Evolutionary conservation across 2,113 vertebrate genomes (phyloP).

Genomic region (Falcunculus frontatus): DNA sequence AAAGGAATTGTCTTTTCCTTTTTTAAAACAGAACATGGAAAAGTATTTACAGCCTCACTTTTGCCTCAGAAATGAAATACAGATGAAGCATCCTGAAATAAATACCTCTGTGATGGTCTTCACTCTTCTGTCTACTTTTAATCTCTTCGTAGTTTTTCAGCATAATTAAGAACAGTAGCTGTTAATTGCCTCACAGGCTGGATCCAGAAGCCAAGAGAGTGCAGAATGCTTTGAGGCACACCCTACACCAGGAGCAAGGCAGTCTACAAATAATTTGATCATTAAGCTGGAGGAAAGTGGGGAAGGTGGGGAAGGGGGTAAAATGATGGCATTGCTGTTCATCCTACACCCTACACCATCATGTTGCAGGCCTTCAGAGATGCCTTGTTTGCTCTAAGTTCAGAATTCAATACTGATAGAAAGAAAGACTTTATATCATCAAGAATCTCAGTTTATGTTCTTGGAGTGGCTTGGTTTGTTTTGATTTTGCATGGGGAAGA

Average conservation of each 20-base stretch:
- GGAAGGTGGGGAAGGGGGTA: neutral
- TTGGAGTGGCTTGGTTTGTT: neutral
- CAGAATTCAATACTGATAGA: neutral
- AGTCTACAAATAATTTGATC: neutral
- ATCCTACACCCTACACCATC: neutral
- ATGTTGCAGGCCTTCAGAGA: neutral
- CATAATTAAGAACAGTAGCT: neutral
- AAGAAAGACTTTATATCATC: neutral
- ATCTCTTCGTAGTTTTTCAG: neutral
- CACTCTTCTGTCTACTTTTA: neutral
- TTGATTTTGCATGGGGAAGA: neutral
- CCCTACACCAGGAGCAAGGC: neutral
- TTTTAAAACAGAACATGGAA: neutral
- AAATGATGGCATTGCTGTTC: rapidly evolving
- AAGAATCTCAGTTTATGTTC: neutral
- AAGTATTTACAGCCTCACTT: neutral
- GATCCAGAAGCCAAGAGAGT: neutral
- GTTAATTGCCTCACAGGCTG: neutral
- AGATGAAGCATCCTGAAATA: neutral
- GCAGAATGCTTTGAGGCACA: neutral
- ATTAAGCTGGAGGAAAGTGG: neutral
- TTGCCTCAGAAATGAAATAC: neutral
- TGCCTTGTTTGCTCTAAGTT: neutral
- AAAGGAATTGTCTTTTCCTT: neutral
- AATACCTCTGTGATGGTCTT: neutral